phyloP scores from a whole-genome alignment of 2,888 invertebrate species.

The Cotesia congregata region DNA sequence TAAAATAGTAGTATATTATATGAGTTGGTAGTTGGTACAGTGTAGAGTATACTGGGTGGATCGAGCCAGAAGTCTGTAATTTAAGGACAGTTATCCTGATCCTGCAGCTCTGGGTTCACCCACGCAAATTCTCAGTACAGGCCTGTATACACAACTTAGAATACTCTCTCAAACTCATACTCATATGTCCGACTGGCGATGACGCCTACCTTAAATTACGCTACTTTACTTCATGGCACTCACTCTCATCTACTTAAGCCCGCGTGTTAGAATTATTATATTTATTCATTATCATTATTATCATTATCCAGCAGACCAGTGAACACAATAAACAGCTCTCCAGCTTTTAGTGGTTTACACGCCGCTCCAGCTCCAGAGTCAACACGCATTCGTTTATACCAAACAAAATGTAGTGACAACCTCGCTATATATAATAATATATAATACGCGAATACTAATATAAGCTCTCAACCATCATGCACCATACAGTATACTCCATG shows the following conservation, averaged over 20 bases:
- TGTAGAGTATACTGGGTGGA: conserved; percentile 4
- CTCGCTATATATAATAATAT: background rate
- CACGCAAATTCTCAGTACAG: conserved; percentile 23
- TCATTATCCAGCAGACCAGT: conserved; percentile 15
- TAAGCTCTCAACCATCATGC: conserved; percentile 20
- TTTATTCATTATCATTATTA: conserved; percentile 30
- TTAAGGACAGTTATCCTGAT: conserved; percentile 36
- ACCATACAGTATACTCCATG: background rate
- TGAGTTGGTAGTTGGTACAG: background rate
- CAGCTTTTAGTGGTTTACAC: background rate
- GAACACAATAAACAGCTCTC: conserved; percentile 27
- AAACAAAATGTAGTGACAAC: background rate
- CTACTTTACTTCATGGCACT: conserved; percentile 36
- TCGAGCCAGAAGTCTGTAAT: conserved; percentile 25
- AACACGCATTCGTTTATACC: background rate
- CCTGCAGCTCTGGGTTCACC: conserved; percentile 14
- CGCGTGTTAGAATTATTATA: conserved; percentile 25
- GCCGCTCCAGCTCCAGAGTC: background rate
- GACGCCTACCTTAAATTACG: conserved; percentile 39
- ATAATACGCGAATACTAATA: conserved; percentile 18
- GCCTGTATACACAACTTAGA: background rate
- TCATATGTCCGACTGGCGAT: conserved; percentile 20
- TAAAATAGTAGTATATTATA: background rate
- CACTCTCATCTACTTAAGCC: conserved; percentile 11
- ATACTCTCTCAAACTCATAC: background rate